A percentile compares a stretch with the other conserved stretches of the same genome.
Evolutionary conservation across 2,113 vertebrate genomes (phyloP).

Genomic region (Seriola rivoliana): DNA sequence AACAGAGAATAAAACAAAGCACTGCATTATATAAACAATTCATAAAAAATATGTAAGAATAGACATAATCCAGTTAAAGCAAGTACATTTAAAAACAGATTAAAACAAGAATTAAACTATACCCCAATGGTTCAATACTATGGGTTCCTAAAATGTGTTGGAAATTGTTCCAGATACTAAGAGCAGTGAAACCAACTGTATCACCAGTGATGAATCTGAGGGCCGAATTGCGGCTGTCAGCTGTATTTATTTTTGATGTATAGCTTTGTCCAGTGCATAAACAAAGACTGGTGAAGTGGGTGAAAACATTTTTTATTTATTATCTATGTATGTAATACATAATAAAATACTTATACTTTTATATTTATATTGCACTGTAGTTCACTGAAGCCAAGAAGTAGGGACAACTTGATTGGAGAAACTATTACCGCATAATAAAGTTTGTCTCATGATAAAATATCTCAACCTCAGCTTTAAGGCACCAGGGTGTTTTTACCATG

Average conservation of each 20-base stretch:
- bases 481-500: not conserved
- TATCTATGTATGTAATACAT: not conserved
- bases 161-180: too few relatives aligned
- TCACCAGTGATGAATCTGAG: not conserved
- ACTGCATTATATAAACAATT: too few relatives aligned
- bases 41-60: too few relatives aligned
- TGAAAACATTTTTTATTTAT: too few relatives aligned
- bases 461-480: not conserved
- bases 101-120: too few relatives aligned
- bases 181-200: not conserved
- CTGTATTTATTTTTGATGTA: not conserved
- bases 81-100: too few relatives aligned
- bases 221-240: too few relatives aligned
- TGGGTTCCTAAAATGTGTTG: too few relatives aligned
- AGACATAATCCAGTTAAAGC: too few relatives aligned
- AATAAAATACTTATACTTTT: not conserved
- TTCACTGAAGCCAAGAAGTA: not conserved
- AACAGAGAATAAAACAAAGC: too few relatives aligned
- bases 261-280: not conserved
- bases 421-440: conserved; percentile 3
- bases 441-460: conserved; percentile 11
- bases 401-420: not conserved
- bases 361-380: not conserved
- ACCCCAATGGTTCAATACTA: too few relatives aligned
- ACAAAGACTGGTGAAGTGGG: not conserved